phyloP scores from a whole-genome alignment of 2,888 invertebrate species.

The Stenotaenia linearis region DNA sequence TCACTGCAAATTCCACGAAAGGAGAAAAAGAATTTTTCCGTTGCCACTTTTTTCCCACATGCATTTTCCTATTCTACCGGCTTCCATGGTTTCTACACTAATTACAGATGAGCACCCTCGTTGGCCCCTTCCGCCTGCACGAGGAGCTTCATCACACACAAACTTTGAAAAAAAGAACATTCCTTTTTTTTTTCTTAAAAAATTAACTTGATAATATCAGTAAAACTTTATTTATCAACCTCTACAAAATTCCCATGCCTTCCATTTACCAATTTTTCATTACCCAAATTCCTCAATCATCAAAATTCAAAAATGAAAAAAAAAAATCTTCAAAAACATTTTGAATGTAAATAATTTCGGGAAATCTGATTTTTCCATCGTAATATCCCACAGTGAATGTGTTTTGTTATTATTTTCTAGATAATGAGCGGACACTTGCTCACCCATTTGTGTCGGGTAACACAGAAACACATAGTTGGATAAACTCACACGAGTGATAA shows the following conservation, averaged over 20 bases:
- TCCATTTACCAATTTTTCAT: background rate
- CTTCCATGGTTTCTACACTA: background rate
- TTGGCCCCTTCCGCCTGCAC: slow-evolving; percentile 9
- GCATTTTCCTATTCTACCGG: background rate
- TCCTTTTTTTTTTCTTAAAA: background rate
- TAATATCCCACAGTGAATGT: no score
- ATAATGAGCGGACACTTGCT: background rate
- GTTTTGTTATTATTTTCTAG: background rate
- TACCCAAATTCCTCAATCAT: background rate
- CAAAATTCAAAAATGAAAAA: background rate
- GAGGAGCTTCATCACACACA: background rate
- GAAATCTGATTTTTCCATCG: no score
- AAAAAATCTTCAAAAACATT: background rate
- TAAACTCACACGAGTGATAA: background rate
- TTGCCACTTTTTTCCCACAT: background rate
- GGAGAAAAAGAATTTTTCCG: background rate
- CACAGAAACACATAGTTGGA: background rate
- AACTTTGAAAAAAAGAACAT: background rate
- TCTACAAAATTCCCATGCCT: background rate
- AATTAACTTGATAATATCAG: background rate
- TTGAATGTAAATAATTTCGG: background rate
- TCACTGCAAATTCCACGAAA: background rate
- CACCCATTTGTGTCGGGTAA: background rate
- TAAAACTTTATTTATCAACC: background rate
- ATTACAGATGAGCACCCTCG: slow-evolving; percentile 1